Percentiles rank a stretch among this genome's conserved stretches.
Conservation (phyloP, 1,140 invertebrate species). For the Vollenhovia emeryi region DNA sequence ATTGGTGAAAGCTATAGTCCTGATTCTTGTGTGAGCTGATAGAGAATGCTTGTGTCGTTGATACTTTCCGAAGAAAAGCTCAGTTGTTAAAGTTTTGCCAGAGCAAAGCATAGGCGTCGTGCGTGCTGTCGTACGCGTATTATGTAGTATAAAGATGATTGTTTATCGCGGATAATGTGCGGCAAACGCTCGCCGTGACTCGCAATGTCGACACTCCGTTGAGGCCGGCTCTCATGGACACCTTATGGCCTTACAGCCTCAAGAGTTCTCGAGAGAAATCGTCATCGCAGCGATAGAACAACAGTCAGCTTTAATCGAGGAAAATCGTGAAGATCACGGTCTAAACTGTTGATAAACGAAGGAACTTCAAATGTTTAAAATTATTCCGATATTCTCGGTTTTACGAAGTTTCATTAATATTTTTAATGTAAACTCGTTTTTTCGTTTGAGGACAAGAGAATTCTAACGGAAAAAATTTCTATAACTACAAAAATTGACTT, state of each 20-base stretch:
- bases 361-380: neutral
- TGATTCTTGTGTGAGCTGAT: too few species aligned
- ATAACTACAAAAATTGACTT: too few species aligned
- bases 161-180: constrained; percentile 54
- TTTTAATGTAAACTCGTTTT: too few species aligned
- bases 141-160: constrained; percentile 29
- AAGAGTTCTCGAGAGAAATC: constrained; percentile 49
- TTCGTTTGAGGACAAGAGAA: neutral
- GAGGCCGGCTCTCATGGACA: constrained; percentile 75
- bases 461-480: too few species aligned
- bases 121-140: too few species aligned
- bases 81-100: too few species aligned
- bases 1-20: too few species aligned
- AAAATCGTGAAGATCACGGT: constrained; percentile 67
- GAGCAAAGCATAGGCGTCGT: too few species aligned
- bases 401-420: neutral
- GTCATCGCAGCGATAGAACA: constrained; percentile 40
- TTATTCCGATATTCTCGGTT: neutral
- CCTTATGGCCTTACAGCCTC: constrained; percentile 65
- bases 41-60: too few species aligned
- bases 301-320: constrained; percentile 31
- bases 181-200: constrained; percentile 44
- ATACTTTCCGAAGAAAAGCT: too few species aligned
- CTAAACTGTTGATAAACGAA: constrained; percentile 31
- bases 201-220: constrained; percentile 65